phyloP scores from a whole-genome alignment of 2,113 vertebrate species.

The Microcebus lehilahytsara region DNA sequence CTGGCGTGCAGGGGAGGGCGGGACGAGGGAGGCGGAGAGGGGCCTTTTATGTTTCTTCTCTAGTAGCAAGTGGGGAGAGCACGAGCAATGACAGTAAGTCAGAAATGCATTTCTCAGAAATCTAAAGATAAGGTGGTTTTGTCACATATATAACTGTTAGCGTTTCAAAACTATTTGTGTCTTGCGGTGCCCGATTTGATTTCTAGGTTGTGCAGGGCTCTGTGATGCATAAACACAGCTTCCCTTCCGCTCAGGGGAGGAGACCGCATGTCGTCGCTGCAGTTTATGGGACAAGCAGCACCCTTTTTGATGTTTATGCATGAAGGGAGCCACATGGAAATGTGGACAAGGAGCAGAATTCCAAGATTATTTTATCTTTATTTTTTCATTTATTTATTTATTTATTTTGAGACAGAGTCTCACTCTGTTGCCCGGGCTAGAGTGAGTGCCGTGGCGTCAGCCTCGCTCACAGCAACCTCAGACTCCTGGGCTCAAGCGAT shows the following conservation, averaged over 20 bases:
- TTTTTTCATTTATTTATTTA: too few relatives aligned
- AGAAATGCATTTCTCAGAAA: constrained; percentile 17
- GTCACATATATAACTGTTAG: neutral
- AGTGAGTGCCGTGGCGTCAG: too few relatives aligned
- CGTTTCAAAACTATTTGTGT: constrained; percentile 14
- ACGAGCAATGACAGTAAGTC: neutral
- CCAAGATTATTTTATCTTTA: too few relatives aligned
- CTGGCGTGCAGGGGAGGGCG: neutral
- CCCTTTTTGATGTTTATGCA: neutral
- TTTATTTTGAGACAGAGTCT: too few relatives aligned
- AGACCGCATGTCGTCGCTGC: too few relatives aligned
- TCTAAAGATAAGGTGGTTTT: constrained; percentile 13
- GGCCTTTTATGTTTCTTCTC: neutral
- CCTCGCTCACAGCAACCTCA: too few relatives aligned
- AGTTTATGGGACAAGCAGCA: neutral
- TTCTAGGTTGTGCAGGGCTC: neutral
- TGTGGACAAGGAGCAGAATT: too few relatives aligned
- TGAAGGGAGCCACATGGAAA: too few relatives aligned
- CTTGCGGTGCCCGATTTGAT: neutral
- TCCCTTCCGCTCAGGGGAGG: too few relatives aligned
- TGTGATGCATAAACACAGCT: neutral
- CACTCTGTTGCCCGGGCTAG: too few relatives aligned
- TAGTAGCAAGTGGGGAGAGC: neutral
- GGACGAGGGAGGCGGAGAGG: too few relatives aligned
- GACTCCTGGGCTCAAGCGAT: too few relatives aligned